These are phyloP conservation scores for Cavia porcellus DNA, from an alignment of 2,113 vertebrate species.

Conservation along the genomic window DNA sequence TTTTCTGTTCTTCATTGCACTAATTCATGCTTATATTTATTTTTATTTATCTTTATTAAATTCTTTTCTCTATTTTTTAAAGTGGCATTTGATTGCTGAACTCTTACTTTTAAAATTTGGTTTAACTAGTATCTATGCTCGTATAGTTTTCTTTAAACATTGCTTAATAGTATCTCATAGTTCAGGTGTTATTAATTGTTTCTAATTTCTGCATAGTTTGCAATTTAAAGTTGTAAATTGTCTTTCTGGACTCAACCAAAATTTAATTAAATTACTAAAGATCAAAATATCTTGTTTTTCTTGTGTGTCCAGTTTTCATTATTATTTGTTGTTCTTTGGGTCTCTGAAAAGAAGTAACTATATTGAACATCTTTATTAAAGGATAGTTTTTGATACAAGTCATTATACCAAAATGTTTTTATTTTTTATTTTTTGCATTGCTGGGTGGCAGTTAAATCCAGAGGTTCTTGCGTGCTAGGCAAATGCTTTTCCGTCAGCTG, in stretches of 20 bases:
- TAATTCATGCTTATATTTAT: neutral
- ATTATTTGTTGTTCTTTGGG: neutral
- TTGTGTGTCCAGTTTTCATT: neutral
- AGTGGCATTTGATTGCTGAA: neutral
- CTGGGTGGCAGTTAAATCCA: neutral
- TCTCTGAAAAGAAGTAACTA: neutral
- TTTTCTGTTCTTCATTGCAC: neutral
- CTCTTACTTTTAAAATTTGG: neutral
- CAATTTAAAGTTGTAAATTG: neutral
- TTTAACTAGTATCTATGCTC: neutral
- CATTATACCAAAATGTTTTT: neutral
- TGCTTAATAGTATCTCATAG: neutral
- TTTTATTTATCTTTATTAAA: conserved; percentile 5
- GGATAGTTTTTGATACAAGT: neutral
- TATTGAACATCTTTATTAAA: neutral
- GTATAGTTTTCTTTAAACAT: neutral
- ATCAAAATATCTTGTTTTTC: neutral
- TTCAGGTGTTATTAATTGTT: conserved; percentile 8
- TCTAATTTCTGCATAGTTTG: neutral
- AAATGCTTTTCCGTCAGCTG: neutral
- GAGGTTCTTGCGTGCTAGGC: neutral
- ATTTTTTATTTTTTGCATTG: neutral
- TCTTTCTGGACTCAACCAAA: neutral
- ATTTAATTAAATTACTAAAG: neutral
- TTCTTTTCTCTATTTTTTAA: neutral